phyloP scores from a whole-genome alignment of 2,888 invertebrate genomes.

The Tetramorium bicarinatum region DNA sequence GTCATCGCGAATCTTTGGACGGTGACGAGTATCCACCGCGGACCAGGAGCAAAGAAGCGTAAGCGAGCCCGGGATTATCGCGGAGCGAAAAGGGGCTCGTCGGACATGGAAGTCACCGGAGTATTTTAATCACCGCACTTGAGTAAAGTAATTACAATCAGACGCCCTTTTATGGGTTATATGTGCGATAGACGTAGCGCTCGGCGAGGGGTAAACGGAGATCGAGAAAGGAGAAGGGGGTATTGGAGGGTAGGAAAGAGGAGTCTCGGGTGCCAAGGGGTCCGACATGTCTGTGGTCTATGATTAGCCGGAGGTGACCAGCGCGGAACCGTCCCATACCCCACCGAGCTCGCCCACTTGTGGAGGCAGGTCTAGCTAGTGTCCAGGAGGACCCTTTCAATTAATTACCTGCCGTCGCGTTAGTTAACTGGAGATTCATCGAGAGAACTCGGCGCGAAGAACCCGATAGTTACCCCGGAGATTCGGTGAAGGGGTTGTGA shows the following conservation, averaged over 20 bases:
- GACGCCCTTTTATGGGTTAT: conserved; percentile 82
- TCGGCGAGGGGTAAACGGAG: conserved; percentile 5
- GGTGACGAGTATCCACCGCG: conserved; percentile 2
- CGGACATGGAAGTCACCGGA: conserved; percentile 81
- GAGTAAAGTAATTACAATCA: conserved; percentile 86
- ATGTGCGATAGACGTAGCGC: conserved; percentile 38
- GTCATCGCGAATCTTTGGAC: neutral
- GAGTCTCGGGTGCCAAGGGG: conserved; percentile 83
- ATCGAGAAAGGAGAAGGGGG: conserved; percentile 52
- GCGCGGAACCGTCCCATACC: conserved; percentile 77
- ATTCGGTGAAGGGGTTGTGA: conserved; percentile 63
- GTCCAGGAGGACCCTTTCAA: conserved; percentile 83
- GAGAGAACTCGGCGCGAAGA: conserved; percentile 75
- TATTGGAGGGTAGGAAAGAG: conserved; percentile 71
- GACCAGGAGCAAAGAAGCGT: conserved; percentile 61
- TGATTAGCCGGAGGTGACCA: conserved; percentile 84
- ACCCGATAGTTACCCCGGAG: conserved; percentile 76
- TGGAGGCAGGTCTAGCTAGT: conserved; percentile 57
- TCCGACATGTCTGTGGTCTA: conserved; percentile 81
- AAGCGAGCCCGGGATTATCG: conserved; percentile 79
- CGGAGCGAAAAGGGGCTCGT: conserved; percentile 50
- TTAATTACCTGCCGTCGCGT: conserved; percentile 82
- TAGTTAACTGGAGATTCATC: conserved; percentile 85
- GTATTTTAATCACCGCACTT: conserved; percentile 86
- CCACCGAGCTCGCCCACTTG: conserved; percentile 62